A percentile compares a stretch with the other conserved stretches of the same genome.
phyloP scores from a whole-genome alignment of 2,888 invertebrate species.

The Lomographa bimaculata region DNA sequence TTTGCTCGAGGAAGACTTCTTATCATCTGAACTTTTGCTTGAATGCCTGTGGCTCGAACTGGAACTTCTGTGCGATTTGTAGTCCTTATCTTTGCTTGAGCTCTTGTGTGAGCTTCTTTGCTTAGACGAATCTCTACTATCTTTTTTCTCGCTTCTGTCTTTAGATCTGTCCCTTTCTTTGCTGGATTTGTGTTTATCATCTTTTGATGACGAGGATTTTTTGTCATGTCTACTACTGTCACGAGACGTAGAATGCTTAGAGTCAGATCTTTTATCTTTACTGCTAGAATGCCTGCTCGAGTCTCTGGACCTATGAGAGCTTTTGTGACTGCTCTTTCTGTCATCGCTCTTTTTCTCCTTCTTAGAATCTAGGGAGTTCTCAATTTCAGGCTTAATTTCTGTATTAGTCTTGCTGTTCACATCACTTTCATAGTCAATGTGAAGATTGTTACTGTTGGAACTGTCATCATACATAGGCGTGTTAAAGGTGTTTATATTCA shows the following conservation, averaged over 20 bases:
- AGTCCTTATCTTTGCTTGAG: slow-evolving; percentile 60
- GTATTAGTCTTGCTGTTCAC: slow-evolving; percentile 71
- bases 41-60: slow-evolving; percentile 62
- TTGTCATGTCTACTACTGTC: slow-evolving; percentile 66
- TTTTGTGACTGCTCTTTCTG: slow-evolving; percentile 62
- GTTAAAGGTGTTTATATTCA: slow-evolving; percentile 65
- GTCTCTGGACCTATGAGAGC: slow-evolving; percentile 69
- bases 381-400: slow-evolving; percentile 60
- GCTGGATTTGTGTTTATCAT: slow-evolving; percentile 63
- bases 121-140: slow-evolving; percentile 67
- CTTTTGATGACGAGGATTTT: slow-evolving; percentile 57
- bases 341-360: slow-evolving; percentile 62
- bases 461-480: slow-evolving; percentile 73
- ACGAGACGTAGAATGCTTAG: slow-evolving; percentile 66
- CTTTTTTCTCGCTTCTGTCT: slow-evolving; percentile 64
- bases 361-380: slow-evolving; percentile 61
- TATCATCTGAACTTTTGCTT: slow-evolving; percentile 65
- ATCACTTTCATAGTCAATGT: slow-evolving; percentile 77
- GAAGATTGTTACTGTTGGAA: slow-evolving; percentile 72
- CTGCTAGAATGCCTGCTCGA: slow-evolving; percentile 67
- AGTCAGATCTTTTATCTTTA: slow-evolving; percentile 66
- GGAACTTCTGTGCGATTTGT: slow-evolving; percentile 62
- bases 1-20: slow-evolving; percentile 48
- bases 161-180: slow-evolving; percentile 60
- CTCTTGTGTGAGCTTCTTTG: slow-evolving; percentile 68